phyloP scores from a whole-genome alignment of 1,140 invertebrate species.

The Chrysomallon squamiferum region DNA sequence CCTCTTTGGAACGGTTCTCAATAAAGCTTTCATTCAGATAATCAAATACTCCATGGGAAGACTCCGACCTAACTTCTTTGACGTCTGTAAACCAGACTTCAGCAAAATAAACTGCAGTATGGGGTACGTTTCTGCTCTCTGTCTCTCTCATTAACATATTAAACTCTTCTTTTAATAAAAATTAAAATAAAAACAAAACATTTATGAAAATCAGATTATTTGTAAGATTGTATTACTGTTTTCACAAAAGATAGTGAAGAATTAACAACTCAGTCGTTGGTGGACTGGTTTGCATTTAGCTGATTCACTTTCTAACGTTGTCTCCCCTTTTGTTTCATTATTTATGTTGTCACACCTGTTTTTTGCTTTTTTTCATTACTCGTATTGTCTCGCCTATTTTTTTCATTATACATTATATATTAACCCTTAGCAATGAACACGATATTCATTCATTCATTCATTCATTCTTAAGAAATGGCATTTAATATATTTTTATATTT shows the following conservation, averaged over 20 bases:
- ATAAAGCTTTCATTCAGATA: slow-evolving; percentile 78
- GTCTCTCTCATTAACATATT: background rate
- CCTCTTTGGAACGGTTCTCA: slow-evolving; percentile 82
- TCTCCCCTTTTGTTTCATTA: too few relatives aligned
- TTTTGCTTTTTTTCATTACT: too few relatives aligned
- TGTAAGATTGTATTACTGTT: background rate
- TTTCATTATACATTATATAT: too few relatives aligned
- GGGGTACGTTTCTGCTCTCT: slow-evolving; percentile 15
- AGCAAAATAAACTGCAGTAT: slow-evolving; percentile 17
- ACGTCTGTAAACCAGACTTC: slow-evolving; percentile 61
- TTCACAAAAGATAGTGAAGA: background rate
- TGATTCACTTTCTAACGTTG: too few relatives aligned
- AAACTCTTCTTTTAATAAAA: background rate
- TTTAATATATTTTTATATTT: too few relatives aligned
- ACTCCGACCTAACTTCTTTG: slow-evolving; percentile 89
- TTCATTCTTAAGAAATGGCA: too few relatives aligned
- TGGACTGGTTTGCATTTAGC: too few relatives aligned
- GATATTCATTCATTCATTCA: too few relatives aligned
- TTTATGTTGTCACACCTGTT: too few relatives aligned
- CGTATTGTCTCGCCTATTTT: too few relatives aligned
- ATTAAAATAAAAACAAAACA: background rate
- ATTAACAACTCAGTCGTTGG: background rate
- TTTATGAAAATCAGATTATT: background rate
- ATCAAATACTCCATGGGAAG: slow-evolving; percentile 91
- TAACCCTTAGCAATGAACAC: too few relatives aligned